phyloP scores from a whole-genome alignment of 2,797 vertebrate genomes.

The Hipposideros larvatus region DNA sequence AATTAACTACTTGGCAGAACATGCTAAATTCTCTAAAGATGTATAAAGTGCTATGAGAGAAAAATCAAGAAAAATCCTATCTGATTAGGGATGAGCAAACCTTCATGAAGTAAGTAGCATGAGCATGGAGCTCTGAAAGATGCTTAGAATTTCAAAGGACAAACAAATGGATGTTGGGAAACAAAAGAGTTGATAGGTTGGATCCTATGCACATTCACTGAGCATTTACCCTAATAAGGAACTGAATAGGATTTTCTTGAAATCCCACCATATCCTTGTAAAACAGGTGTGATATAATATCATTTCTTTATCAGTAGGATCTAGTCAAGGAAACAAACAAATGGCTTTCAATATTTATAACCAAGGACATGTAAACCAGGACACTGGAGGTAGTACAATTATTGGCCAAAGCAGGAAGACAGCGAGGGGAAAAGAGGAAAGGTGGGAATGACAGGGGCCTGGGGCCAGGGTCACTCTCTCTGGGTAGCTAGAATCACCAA shows the following conservation, averaged over 20 bases:
- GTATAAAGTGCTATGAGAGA: neutral
- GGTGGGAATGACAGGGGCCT: neutral
- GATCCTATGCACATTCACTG: neutral
- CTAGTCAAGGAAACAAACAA: neutral
- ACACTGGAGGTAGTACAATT: neutral
- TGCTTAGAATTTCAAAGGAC: neutral
- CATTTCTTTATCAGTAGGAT: neutral
- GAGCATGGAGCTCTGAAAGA: neutral
- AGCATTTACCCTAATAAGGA: neutral
- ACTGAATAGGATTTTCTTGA: neutral
- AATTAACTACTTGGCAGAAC: neutral
- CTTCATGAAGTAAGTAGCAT: neutral
- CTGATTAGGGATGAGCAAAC: neutral
- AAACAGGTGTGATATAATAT: neutral
- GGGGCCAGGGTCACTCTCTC: neutral
- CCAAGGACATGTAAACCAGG: neutral
- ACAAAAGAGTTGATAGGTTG: neutral
- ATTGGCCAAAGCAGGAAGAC: neutral
- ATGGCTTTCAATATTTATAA: neutral
- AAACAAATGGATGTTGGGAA: neutral
- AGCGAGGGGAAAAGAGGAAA: neutral
- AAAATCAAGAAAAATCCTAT: neutral
- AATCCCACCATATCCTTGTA: neutral
- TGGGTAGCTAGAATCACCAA: neutral
- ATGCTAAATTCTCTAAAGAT: neutral